These are phyloP conservation scores for Germaria angustata DNA, from an alignment of 2,888 invertebrate species.

Conservation along the genomic window DNA sequence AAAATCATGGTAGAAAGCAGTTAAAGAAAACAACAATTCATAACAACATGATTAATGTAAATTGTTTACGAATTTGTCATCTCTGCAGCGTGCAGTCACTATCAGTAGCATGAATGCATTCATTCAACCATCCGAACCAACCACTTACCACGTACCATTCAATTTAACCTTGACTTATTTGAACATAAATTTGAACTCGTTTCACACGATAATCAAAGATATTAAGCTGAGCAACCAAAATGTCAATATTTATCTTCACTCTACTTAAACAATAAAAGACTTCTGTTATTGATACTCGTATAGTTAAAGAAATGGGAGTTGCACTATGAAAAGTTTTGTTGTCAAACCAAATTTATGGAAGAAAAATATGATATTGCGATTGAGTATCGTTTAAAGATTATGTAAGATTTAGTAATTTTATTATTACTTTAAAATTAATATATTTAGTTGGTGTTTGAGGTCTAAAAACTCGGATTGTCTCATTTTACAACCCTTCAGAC, in stretches of 20 bases:
- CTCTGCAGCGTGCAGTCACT: too few relatives aligned
- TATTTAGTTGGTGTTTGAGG: too few relatives aligned
- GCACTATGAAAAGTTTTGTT: background rate
- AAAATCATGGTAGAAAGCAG: background rate
- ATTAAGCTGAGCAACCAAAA: background rate
- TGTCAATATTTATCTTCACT: background rate
- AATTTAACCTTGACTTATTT: conserved; percentile 46
- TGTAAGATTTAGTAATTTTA: conserved; percentile 24
- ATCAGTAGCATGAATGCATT: too few relatives aligned
- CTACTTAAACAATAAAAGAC: background rate
- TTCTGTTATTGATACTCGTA: conserved; percentile 8
- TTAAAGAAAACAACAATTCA: conserved; percentile 1
- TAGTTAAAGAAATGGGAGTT: background rate
- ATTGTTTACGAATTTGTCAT: background rate
- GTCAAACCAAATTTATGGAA: background rate
- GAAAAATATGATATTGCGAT: too few relatives aligned
- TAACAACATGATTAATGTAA: background rate
- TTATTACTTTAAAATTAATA: too few relatives aligned
- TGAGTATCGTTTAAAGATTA: conserved; percentile 2
- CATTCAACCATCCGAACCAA: too few relatives aligned
- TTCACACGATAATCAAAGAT: background rate
- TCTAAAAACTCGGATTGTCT: too few relatives aligned
- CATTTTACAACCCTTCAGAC: too few relatives aligned
- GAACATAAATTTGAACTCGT: background rate
- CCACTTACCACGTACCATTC: background rate